Evolutionary conservation across 2,797 vertebrate species (phyloP), one percentile per base, ranked within the genome.

Genomic region (Pseudomugil tenellus): DNA sequence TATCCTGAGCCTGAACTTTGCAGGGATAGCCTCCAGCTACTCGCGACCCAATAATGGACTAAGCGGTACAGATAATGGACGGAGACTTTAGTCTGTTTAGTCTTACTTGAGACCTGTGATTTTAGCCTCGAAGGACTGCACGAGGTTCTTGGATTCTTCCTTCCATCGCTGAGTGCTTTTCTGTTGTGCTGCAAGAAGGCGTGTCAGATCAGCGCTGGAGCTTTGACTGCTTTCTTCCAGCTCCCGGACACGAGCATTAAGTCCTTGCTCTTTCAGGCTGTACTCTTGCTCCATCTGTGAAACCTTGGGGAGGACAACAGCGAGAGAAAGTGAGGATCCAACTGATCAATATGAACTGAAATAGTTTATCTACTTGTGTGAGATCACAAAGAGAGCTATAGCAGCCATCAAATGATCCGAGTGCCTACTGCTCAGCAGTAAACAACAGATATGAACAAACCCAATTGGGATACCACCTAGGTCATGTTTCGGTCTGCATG

Each of bases 241-340:
- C 85, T 98, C 97, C 65, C 78, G 91, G 58, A 97, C 80, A 4
- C 86, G 93, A 5, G 92, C 94, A 60, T 96, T 94, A 43, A 96
- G 94, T 0, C 92, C 95, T 48, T 82, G 93, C 58, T 97, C 94
- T 83, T 95, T 98, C 77, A 96, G 76, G 70, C 92, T 95, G 81
- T 92, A 93, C 74, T 97, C 96, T 14, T 97, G 95, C 68, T 97
- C 95, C 94, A 98, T 94, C 70, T 93, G 94, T 57, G 93, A 96
- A 62, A 98, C 90, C 97, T 99, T n/a, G 26, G 21, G 25, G 8
- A 56, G 23, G 29, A 34, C 17, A 51, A 53, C 7, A 23, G 17
- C 9, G n/a, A 14, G 41, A n/a, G 17, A 67, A 28, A 17, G 25
- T n/a, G 17, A 60, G 29, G 25, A 17, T 5, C 35, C 13, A 14